phyloP scores from a whole-genome alignment of 2,797 vertebrate species.

The Melanotaenia pygmaea region DNA sequence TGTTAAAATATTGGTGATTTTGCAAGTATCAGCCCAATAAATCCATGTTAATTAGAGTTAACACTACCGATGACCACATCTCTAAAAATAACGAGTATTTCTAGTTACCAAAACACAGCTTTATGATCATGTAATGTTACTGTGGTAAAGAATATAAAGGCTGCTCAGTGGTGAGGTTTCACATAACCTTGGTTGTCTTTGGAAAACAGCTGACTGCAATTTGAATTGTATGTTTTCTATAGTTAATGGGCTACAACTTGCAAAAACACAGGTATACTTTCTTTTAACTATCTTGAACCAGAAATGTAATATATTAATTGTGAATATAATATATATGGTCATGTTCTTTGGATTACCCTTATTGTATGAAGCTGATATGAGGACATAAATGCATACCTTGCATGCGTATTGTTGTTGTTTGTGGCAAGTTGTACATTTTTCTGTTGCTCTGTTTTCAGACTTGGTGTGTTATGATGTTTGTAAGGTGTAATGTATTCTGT shows the following conservation, averaged over 20 bases:
- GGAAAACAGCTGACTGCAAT: slow-evolving; percentile 18
- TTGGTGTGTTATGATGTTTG: slow-evolving; percentile 55
- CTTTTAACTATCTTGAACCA: slow-evolving; percentile 65
- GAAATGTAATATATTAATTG: slow-evolving; percentile 84
- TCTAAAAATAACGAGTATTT: slow-evolving; percentile 14
- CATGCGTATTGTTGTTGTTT: slow-evolving; percentile 72
- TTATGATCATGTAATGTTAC: slow-evolving; percentile 8
- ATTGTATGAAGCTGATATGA: slow-evolving; percentile 64
- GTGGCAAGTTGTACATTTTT: slow-evolving; percentile 72
- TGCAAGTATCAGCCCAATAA: slow-evolving; percentile 38
- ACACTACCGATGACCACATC: slow-evolving; percentile 46
- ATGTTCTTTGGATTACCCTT: slow-evolving; percentile 66
- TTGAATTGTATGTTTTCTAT: slow-evolving; percentile 32
- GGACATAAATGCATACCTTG: slow-evolving; percentile 65
- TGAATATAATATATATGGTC: slow-evolving; percentile 80
- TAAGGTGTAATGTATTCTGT: slow-evolving; percentile 62
- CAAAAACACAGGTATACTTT: slow-evolving; percentile 63
- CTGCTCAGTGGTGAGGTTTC: slow-evolving; percentile 19
- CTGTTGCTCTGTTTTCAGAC: slow-evolving; percentile 45
- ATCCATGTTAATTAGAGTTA: slow-evolving; percentile 46
- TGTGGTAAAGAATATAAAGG: slow-evolving; percentile 2
- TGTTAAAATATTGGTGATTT: slow-evolving; percentile 58
- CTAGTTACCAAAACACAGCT: slow-evolving; percentile 10
- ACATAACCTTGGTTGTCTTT: slow-evolving; percentile 23
- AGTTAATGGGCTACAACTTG: slow-evolving; percentile 23